Evolutionary conservation across 1,140 invertebrate species (phyloP), one percentile per base, ranked within the genome.

Genomic region (Drosophila equinoxialis): DNA sequence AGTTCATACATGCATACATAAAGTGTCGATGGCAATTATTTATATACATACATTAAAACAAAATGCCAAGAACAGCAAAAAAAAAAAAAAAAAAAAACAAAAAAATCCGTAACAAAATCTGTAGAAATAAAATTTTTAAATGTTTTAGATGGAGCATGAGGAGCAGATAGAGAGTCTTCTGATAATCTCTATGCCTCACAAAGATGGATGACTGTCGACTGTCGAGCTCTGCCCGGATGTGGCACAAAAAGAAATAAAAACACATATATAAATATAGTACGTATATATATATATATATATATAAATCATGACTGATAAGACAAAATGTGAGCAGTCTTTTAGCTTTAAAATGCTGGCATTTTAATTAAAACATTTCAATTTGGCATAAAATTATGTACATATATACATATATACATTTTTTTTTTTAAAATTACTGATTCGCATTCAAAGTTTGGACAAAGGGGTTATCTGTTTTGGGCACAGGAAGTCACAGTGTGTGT

Each of bases 351-450:
- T 13, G 59, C 42, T 66, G 64, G 58, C 69, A 66, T 77, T 77
- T 78, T 83, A 87, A 87, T 87, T 87, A 87, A 87, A 65, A 71
- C 61, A 68, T 85, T 85, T 83, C 42, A 84, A 89, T 89, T 89
- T 89, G 77, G 84, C 84, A 81, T 89, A 69, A 83, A 89, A 87
- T 89, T 89, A 33, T 80, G 41, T 55, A 41, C 33, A 13, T 42
- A 26, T 58, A 8, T 30, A 26, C 51, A 8, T 30, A 42, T 58
- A 13, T 33, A 54, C 45, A 37, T 42, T 30, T 48, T 6, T 30
- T 30, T 30, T 30, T 0, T 30, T 30, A 30, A 55, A n/a, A 67
- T 11, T 23, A 48, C 45, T 48, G 37, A 71, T 8, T 33, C 35
- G 42, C 17, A 48, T 37, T 75, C 58, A 63, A 63, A 65, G 23